Conservation (phyloP, 2,797 vertebrate genomes). For the Takifugu rubripes region DNA sequence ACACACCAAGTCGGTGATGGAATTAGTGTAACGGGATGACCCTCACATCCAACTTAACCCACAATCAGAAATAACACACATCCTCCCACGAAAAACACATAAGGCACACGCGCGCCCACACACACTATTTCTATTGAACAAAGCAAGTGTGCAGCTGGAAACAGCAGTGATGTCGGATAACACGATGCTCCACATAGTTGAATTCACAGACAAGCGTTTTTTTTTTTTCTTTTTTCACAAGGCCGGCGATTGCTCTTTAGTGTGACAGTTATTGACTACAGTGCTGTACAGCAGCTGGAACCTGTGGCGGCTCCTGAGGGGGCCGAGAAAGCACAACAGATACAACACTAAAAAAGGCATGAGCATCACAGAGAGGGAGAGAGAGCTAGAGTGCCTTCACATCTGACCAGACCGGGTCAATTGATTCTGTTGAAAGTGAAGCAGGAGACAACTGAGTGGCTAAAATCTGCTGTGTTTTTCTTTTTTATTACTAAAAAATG, state of each 20-base stretch:
- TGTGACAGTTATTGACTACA: slow-evolving; percentile 27
- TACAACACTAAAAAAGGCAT: slow-evolving; percentile 16
- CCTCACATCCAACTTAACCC: slow-evolving; percentile 16
- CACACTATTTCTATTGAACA: slow-evolving; percentile 40
- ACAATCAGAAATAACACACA: slow-evolving; percentile 42
- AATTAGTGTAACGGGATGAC: slow-evolving; percentile 7
- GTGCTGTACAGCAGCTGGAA: slow-evolving; percentile 29
- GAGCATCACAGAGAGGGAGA: slow-evolving; percentile 32
- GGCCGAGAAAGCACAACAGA: slow-evolving; percentile 16
- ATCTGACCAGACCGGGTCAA: too few species aligned
- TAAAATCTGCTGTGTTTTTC: too few species aligned
- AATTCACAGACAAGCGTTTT: slow-evolving; percentile 45
- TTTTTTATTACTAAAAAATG: too few species aligned
- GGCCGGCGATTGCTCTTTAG: slow-evolving; percentile 42
- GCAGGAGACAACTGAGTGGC: too few species aligned
- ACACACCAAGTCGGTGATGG: neutral
- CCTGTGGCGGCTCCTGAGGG: slow-evolving; percentile 24
- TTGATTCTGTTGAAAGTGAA: too few species aligned
- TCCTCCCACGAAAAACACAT: slow-evolving; percentile 40
- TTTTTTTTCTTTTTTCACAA: slow-evolving; percentile 17
- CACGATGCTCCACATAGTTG: slow-evolving; percentile 25
- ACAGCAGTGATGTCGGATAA: slow-evolving; percentile 45
- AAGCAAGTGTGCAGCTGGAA: slow-evolving; percentile 55
- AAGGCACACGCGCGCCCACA: slow-evolving; percentile 52
- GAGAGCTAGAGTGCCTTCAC: slow-evolving; percentile 20